Evolutionary conservation across 2,113 vertebrate genomes (phyloP).

Genomic region (Erythrolamprus reginae): DNA sequence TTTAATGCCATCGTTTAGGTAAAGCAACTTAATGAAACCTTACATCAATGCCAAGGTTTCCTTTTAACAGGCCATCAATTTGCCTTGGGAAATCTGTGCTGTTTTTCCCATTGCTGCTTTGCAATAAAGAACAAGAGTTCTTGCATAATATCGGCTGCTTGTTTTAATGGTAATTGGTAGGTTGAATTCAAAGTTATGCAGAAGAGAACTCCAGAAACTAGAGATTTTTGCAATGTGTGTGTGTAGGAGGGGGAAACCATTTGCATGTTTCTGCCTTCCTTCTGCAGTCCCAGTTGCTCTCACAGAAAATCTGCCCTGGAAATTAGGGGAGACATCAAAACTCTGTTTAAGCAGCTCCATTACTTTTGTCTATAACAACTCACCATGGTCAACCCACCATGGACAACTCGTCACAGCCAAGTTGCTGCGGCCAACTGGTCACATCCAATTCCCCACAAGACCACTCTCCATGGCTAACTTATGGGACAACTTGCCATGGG

Average conservation of each 20-base stretch:
- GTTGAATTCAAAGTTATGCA: background rate
- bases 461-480: too few relatives aligned
- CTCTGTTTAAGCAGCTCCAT: background rate
- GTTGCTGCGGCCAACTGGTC: too few relatives aligned
- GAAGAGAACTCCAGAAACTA: background rate
- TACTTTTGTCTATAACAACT: background rate
- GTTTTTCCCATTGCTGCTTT: background rate
- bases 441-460: too few relatives aligned
- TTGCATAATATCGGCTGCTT: background rate
- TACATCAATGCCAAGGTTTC: background rate
- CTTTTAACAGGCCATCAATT: background rate
- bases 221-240: background rate
- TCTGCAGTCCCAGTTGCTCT: background rate
- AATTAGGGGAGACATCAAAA: background rate
- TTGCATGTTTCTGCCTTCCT: background rate
- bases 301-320: background rate
- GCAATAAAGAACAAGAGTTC: background rate
- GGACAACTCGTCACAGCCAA: too few relatives aligned
- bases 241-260: background rate
- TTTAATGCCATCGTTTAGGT: slow-evolving; percentile 33
- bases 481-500: too few relatives aligned
- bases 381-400: too few relatives aligned
- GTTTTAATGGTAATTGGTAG: fast-evolving
- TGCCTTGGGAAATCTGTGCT: background rate
- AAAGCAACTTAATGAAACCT: slow-evolving; percentile 31